Evolutionary conservation across 2,888 invertebrate genomes (phyloP), one percentile per base, ranked within the genome.

Genomic region (Mimumesa dahlbomi): DNA sequence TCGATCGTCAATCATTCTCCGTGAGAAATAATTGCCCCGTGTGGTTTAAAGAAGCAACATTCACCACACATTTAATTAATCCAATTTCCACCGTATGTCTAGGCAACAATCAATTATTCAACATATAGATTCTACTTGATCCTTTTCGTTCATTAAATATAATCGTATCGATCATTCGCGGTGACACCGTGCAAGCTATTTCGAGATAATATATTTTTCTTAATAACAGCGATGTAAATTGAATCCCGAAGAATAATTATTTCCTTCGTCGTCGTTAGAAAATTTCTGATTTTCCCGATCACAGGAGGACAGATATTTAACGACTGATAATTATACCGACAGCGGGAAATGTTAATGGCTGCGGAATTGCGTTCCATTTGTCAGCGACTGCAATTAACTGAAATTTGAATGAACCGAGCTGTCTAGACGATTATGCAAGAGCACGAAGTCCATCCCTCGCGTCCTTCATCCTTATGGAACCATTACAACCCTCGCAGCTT

Each of bases 1-100:
- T 79, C 75, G 74, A 73, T 70, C 68, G 80, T 78, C 75, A 73
- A 79, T 76, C 76, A 61, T 73, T n/a, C n/a, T n/a, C 73, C 45
- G 57, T 43, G 65, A 66, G 54, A 31, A 70, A 62, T 40, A 42
- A 58, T 66, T n/a, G n/a, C n/a, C 75, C 43, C 43, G 53, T 70
- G 53, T 70, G 73, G 69, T 66, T 56, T 52, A 21, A 67, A 53
- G 19, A 40, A 29, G 22, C n/a, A 31, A 21, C 31, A 13, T 14
- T n/a, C 21, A 45, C 11, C 21, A 19, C 3, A 49, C 40, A 9
- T 18, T 40, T 49, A 29, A 58, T 40, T 49, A 49, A 58, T 40
- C 16, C 19, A n/a, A 36, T 46, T 40, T 40, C 16, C 7, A 14
- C 43, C 19, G 18, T 14, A 5, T 6, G 18, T 7, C n/a, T n/a